Base-by-base conservation (phyloP, 2,113 vertebrate species). In the Sphyrna mokarran region DNA sequence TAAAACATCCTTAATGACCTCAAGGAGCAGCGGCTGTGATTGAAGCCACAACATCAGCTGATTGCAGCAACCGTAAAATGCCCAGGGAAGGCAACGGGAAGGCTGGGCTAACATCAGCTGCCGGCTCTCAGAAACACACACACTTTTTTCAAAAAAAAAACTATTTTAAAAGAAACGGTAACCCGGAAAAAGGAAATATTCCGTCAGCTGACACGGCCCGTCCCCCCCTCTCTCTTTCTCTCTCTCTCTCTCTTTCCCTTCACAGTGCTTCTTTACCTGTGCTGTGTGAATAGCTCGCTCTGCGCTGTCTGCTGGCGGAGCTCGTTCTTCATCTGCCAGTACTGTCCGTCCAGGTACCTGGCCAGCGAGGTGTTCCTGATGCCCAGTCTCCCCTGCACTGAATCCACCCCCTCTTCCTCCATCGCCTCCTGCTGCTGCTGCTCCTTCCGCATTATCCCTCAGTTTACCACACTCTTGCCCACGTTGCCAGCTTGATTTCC, bases 261-360 rank as follows among this genome's bases (percentile, higher is more conserved):
- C 48, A 54, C 48, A 54, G 48, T 26, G 29, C 14, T 80, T 16
- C 37, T 7, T 61, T 90, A 91, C 89, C 89, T 91, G 58, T 91
- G 98, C 86, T 95, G 96, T 87, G 95, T 96, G 96, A 98, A 98
- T 85, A 97, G 96, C 5, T 97, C 96, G 96, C 96, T 96, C 72
- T 66, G 37, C 1, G 97, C 96, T 69, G 97, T 96, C 20, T 97
- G 96, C 72, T 96, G 86, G 10, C 96, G 96, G 85, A 97, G 94
- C 58, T 96, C 95, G 1, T 97, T 96, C 96, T 97, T 97, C 89
- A 96, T 96, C 69, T 90, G 93, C 97, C 97, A 97, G 96, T 96
- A 96, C 33, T 97, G 96, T 83, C 97, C 97, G 9, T 97, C 97
- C 63, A 97, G 96, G 96, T 97, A 97, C 93, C 97, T 96, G 76